Evolutionary conservation across 1,140 invertebrate genomes (phyloP), one percentile per base, ranked within the genome.

Genomic region (Drosophila persimilis): DNA sequence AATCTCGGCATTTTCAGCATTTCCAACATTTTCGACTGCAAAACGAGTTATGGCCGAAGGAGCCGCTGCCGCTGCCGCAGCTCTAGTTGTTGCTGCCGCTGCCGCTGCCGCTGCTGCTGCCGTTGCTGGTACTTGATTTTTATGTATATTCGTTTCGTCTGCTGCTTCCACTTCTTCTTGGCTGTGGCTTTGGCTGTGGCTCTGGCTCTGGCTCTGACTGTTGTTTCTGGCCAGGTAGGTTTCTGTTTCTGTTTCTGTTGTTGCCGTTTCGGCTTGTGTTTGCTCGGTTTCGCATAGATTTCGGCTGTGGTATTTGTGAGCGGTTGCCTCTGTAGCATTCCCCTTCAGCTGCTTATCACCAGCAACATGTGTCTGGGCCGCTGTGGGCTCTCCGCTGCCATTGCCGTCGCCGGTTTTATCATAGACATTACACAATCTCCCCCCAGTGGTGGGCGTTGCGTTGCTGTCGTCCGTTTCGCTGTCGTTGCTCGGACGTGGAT

Each of bases 1-100:
- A 89, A 92, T 86, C 51, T 92, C 89, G 63, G 91, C 92, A 90
- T 92, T 90, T 62, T 92, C 89, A 69, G 91, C 92, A 90, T 92
- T 90, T 64, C 92, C 90, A 70, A 92, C 92, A 90, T 93, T 90
- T 67, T 92, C 90, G 71, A 84, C 74, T 83, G 80, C 79, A 83
- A 88, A 88, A 88, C 83, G 79, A 88, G 83, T 88, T 88, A 88
- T 86, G 81, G 78, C 63, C 83, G 71, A 74, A 86, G 83, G 83
- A 86, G 67, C 11, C 11, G 35, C 35, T 39, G 35, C 35, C 3
- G 35, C 35, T 13, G 52, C 39, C 4, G 66, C 69, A 65, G 75
- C 58, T 72, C 44, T 63, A 39, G 61, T 63, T 67, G 71, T 31
- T 64, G 77, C 47, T 61, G 77, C 54, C 9, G 24, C 20, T 17